Evolutionary conservation across 2,888 invertebrate genomes (phyloP).

Genomic region (Chymomyza caudatula): DNA sequence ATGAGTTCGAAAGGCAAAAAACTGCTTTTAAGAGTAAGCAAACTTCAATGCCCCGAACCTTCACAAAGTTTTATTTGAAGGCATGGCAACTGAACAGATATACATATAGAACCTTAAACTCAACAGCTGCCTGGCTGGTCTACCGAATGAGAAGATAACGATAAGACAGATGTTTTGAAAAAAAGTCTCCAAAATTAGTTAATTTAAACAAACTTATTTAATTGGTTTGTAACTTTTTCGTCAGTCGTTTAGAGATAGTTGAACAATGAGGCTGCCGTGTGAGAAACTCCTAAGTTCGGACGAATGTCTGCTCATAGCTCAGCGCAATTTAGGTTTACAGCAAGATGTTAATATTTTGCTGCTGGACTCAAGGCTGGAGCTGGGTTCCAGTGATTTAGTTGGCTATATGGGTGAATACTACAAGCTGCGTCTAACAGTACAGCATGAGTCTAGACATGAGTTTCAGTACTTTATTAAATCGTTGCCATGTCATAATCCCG

Average conservation of each 20-base stretch:
- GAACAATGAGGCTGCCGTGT: background rate
- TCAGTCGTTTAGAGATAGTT: background rate
- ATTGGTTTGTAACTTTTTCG: background rate
- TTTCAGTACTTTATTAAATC: slow-evolving; percentile 70
- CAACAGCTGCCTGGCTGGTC: too few relatives aligned
- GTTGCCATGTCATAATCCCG: slow-evolving; percentile 62
- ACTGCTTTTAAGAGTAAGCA: too few relatives aligned
- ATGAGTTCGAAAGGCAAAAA: too few relatives aligned
- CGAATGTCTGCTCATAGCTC: slow-evolving; percentile 61
- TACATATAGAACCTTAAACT: too few relatives aligned
- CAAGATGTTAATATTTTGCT: slow-evolving; percentile 37
- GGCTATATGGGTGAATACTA: slow-evolving; percentile 76
- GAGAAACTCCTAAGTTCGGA: slow-evolving; percentile 43
- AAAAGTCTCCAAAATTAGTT: background rate
- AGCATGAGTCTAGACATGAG: background rate
- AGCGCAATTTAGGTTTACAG: slow-evolving; percentile 41
- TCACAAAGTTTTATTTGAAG: too few relatives aligned
- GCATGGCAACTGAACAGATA: too few relatives aligned
- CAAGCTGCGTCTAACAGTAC: slow-evolving; percentile 44
- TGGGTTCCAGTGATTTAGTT: slow-evolving; percentile 56
- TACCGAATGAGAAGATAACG: too few relatives aligned
- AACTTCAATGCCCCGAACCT: too few relatives aligned
- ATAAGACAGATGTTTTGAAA: background rate
- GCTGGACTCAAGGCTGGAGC: slow-evolving; percentile 36
- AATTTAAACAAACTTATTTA: background rate